Conservation (phyloP, 2,113 vertebrate species). For the Prinia subflava region DNA sequence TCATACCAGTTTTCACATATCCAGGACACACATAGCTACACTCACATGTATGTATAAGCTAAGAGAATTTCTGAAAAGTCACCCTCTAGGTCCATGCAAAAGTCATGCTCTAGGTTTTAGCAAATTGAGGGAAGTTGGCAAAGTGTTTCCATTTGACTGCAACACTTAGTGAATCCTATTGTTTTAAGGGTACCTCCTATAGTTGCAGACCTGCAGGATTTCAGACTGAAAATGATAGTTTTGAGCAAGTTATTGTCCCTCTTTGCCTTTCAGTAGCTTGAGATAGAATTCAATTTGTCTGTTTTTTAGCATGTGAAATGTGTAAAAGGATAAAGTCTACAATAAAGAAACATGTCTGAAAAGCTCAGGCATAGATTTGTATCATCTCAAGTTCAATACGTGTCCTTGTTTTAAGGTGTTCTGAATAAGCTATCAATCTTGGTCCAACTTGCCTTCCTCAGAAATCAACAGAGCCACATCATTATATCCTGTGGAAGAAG, state of each 20-base stretch:
- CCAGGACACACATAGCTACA: neutral
- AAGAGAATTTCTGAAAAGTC: neutral
- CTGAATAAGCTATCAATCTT: neutral
- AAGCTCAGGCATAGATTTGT: neutral
- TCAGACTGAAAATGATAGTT: neutral
- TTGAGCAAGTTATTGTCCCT: neutral
- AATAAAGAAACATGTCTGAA: neutral
- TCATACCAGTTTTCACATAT: neutral
- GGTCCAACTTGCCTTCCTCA: neutral
- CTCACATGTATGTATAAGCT: neutral
- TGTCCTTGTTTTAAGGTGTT: neutral
- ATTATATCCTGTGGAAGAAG: neutral
- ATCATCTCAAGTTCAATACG: neutral
- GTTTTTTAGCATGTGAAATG: neutral
- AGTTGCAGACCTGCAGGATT: neutral
- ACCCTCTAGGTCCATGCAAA: too few species aligned
- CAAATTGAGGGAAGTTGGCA: neutral
- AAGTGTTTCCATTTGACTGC: neutral
- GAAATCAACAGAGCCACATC: neutral
- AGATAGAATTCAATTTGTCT: neutral
- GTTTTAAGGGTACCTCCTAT: neutral
- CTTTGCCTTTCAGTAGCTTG: neutral
- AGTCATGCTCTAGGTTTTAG: neutral
- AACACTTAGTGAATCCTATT: neutral
- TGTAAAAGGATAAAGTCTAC: neutral